These are phyloP conservation scores for Gallinago nigripennis DNA, from an alignment of 2,797 vertebrate species.

Conservation along the genomic window DNA sequence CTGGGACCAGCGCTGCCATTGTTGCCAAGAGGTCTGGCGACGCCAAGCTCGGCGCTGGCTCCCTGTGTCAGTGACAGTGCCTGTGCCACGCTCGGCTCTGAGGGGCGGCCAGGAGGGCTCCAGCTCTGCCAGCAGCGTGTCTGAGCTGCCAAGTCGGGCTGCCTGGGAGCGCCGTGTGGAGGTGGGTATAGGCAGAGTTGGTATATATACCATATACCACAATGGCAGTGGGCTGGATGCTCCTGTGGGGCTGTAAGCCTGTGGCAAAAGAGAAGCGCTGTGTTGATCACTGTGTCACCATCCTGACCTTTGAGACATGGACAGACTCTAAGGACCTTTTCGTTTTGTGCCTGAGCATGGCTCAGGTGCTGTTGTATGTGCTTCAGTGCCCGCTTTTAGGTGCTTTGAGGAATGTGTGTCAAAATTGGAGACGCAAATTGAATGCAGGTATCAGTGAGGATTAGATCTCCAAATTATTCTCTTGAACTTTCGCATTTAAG, in stretches of 20 bases:
- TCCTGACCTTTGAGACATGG: accelerated
- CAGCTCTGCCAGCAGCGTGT: not conserved
- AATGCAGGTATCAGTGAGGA: not conserved
- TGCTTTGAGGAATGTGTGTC: not conserved
- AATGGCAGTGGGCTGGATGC: accelerated
- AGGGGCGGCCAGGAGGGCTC: accelerated
- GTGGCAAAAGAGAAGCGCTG: not conserved
- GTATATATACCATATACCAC: not conserved
- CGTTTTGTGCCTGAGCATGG: not conserved
- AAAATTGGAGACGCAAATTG: not conserved
- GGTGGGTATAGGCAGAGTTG: not conserved
- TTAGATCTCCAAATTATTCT: not conserved
- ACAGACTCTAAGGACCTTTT: not conserved
- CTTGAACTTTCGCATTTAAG: not conserved
- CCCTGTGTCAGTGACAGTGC: accelerated
- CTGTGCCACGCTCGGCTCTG: accelerated
- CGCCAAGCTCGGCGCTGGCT: not conserved
- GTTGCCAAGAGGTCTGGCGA: not conserved
- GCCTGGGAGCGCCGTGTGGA: accelerated
- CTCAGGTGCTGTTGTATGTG: not conserved
- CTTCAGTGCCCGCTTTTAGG: not conserved
- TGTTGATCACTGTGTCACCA: not conserved
- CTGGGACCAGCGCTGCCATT: not conserved
- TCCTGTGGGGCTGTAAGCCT: not conserved
- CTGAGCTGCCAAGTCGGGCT: not conserved